Conservation (phyloP, 2,888 invertebrate species). For the Tholera decimalis region DNA sequence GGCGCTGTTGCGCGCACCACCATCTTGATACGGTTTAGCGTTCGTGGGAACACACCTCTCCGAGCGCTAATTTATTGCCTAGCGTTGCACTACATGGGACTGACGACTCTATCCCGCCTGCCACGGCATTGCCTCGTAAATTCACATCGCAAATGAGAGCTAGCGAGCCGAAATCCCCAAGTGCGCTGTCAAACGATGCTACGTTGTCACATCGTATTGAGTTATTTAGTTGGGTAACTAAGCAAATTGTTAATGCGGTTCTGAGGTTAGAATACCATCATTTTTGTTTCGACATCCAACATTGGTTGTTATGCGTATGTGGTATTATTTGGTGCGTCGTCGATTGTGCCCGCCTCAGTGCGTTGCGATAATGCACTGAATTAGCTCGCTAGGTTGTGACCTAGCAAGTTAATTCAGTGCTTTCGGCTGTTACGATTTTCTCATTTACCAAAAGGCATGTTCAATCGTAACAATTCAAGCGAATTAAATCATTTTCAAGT, state of each 20-base stretch:
- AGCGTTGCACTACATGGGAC: slow-evolving; percentile 85
- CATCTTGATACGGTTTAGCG: slow-evolving; percentile 88
- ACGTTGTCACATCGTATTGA: slow-evolving; percentile 59
- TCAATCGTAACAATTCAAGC: background rate
- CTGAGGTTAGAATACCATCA: slow-evolving; percentile 54
- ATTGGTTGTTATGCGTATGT: slow-evolving; percentile 56
- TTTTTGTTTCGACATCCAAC: slow-evolving; percentile 58
- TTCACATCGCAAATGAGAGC: slow-evolving; percentile 76
- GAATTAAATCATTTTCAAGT: background rate
- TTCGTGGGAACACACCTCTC: slow-evolving; percentile 88
- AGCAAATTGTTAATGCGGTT: slow-evolving; percentile 63
- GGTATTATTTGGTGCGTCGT: slow-evolving; percentile 55
- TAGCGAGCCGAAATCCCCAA: slow-evolving; percentile 64
- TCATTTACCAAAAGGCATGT: slow-evolving; percentile 23
- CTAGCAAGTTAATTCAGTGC: too few species aligned
- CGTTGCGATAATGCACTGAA: slow-evolving; percentile 54
- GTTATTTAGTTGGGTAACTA: slow-evolving; percentile 60
- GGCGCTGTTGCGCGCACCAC: slow-evolving; percentile 74
- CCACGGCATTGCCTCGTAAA: slow-evolving; percentile 78
- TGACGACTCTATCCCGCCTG: slow-evolving; percentile 88
- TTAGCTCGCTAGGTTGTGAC: slow-evolving; percentile 44
- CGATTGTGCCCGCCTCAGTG: slow-evolving; percentile 50
- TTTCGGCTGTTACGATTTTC: background rate
- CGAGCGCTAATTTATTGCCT: slow-evolving; percentile 87
- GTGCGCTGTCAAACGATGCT: slow-evolving; percentile 67